phyloP scores from a whole-genome alignment of 2,113 vertebrate genomes.

The Spheniscus mendiculus region DNA sequence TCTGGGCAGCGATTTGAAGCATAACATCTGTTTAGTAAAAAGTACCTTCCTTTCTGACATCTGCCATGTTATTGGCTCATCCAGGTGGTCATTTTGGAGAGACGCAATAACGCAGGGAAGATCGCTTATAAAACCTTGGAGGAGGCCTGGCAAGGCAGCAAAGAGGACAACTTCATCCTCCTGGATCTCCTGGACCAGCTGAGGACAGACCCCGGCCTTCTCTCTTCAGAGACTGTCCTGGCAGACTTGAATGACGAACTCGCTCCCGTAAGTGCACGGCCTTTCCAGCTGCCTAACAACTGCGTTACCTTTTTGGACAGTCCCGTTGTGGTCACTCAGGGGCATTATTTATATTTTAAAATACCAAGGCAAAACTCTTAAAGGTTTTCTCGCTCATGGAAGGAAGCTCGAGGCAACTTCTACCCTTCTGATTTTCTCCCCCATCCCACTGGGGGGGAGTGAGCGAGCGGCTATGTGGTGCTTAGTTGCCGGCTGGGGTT shows the following conservation, averaged over 20 bases:
- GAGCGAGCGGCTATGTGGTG: too few relatives aligned
- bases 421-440: too few relatives aligned
- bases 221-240: conserved; percentile 84
- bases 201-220: conserved; percentile 85
- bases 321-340: background rate
- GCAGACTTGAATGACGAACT: conserved; percentile 91
- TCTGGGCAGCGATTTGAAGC: background rate
- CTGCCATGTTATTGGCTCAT: background rate
- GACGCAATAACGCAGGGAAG: conserved; percentile 85
- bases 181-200: conserved; percentile 86
- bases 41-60: background rate
- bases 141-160: conserved; percentile 87
- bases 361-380: background rate
- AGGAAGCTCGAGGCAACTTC: background rate
- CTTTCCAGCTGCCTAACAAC: background rate
- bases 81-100: conserved; percentile 92
- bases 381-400: background rate
- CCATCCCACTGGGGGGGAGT: too few relatives aligned
- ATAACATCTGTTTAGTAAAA: background rate
- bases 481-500: too few relatives aligned
- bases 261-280: conserved; percentile 80
- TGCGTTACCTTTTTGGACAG: fast-evolving
- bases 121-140: conserved; percentile 82
- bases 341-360: background rate
- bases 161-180: conserved; percentile 85